Base-by-base conservation (phyloP, 2,888 invertebrate species). In the Dugesia japonica region DNA sequence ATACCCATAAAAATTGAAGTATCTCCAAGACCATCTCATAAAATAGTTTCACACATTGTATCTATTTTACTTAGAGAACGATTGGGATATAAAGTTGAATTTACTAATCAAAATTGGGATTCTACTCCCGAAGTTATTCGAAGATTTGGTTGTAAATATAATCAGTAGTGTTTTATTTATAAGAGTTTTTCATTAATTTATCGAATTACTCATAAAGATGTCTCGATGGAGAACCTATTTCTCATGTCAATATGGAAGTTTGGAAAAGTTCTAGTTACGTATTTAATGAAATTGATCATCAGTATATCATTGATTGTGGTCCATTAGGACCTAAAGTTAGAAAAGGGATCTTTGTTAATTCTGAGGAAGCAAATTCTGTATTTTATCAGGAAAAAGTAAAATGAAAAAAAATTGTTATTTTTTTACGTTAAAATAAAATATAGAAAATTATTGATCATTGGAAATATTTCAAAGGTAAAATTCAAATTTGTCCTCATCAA, bases 231-330 rank as follows among this genome's bases (percentile, higher is more conserved):
- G 4, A 1, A 20, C 76, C 76, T 9, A 20, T 73, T 9, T 72
- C 76, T 17, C 71, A 73, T 15, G 31, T 77, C 4, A 74, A 77
- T 56, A 20, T 76, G 7, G 77, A 56, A 26, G 77, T 77, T 4
- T 76, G 77, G 77, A 27, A 77, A 26, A 76, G 76, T 26, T 76
- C 77, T 15, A 71, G 74, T n/a, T 56, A 56, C n/a, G 17, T n/a
- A 4, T 76, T 76, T 31, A 23, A 28, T 23, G 33, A 71, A 4
- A 9, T 20, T 15, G 75, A 71, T 20, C 7, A 75, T 9, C 56
- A 56, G n/a, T n/a, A 56, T n/a, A 56, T 75, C n/a, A 56, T 75
- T 27, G 75, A 75, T 28, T 75, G 75, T 20, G 77, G 77, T n/a
- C 77, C 77, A 28, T 76, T 77, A 1, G 77, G 77, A n/a, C 77